Evolutionary conservation across 1,140 invertebrate genomes (phyloP), one percentile per base, ranked within the genome.

Genomic region (Caenorhabditis inopinata): DNA sequence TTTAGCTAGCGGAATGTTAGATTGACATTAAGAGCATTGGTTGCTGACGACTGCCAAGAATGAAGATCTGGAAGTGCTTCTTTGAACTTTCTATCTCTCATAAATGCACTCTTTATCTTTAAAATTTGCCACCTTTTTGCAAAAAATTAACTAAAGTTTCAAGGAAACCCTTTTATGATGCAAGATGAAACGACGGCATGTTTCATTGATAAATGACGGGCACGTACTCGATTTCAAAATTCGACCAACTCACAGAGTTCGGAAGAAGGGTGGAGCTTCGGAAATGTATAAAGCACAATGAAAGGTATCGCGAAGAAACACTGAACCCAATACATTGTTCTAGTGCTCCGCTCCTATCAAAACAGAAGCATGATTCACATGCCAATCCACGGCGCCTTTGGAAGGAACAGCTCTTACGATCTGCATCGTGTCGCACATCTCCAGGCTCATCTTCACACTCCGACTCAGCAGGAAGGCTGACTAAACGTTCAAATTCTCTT

Each of bases 121-220:
- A 42, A 42, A 42, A 7, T 5, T 42, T 42, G 3, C 7, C 25
- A 4, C 48, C 25, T 21, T 7, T 32, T 32, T 5, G 4, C 6
- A 16, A 58, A 1, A 16, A 38, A 38, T 29, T 32, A 68, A 68
- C 58, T 25, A 38, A 42, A 21, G 35, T 68, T 68, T 62, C 58
- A 18, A 32, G 38, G 58, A 68, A 38, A 32, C 58, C 32, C 32
- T 9, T 68, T 68, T 68, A 42, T 32, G 38, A 42, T 68, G 58
- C 58, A 68, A 38, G 58, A 68, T 68, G 58, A 68, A 68, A 68
- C 58, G 58, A 68, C 35, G 29, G n/a, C n/a, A n/a, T 38, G 32
- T 38, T 68, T 68, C 58, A 68, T 29, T 68, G 58, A 68, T 68
- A 68, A 38, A 68, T 16, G 58, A 68, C 2, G 35, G n/a, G 7